Percentiles rank a stretch among this genome's conserved stretches.
Conservation (phyloP, 2,888 invertebrate genomes). For the Horisme vitalbata region DNA sequence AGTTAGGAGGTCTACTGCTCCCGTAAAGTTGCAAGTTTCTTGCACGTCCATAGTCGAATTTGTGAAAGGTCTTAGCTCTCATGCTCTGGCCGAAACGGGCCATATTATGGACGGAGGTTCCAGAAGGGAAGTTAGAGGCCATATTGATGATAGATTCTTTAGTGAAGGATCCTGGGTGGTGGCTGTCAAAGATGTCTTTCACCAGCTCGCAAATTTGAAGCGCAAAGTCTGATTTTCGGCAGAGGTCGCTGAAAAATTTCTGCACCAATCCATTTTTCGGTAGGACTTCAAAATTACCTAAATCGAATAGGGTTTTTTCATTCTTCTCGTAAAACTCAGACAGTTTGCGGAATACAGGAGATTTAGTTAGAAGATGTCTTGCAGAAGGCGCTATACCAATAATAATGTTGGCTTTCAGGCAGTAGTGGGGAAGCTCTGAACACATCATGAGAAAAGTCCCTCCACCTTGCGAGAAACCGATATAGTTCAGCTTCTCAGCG, state of each 20-base stretch:
- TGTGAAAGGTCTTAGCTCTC: constrained; percentile 41
- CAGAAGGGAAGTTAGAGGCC: constrained; percentile 55
- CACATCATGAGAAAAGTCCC: constrained; percentile 86
- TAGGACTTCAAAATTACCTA: constrained; percentile 49
- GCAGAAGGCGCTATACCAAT: constrained; percentile 85
- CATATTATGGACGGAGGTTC: constrained; percentile 55
- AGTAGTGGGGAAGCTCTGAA: constrained; percentile 84
- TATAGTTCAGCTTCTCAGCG: constrained; percentile 55
- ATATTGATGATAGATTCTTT: constrained; percentile 38
- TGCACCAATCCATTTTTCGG: constrained; percentile 48
- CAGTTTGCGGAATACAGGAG: constrained; percentile 39
- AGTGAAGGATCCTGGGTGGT: constrained; percentile 51
- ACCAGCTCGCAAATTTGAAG: constrained; percentile 44
- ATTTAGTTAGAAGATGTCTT: constrained; percentile 67
- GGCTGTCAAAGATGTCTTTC: constrained; percentile 37
- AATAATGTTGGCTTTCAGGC: constrained; percentile 83
- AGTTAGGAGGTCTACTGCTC: constrained; percentile 46
- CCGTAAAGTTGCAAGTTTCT: constrained; percentile 55
- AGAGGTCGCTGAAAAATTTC: constrained; percentile 48
- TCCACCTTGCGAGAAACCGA: constrained; percentile 91
- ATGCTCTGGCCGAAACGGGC: constrained; percentile 57
- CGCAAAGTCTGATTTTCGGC: constrained; percentile 41
- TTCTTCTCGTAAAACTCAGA: constrained; percentile 26
- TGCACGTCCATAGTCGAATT: constrained; percentile 56
- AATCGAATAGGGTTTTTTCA: constrained; percentile 34